Percentiles rank a stretch among this genome's conserved stretches.
phyloP scores from a whole-genome alignment of 2,113 vertebrate genomes.

The Paedocypris sp. region DNA sequence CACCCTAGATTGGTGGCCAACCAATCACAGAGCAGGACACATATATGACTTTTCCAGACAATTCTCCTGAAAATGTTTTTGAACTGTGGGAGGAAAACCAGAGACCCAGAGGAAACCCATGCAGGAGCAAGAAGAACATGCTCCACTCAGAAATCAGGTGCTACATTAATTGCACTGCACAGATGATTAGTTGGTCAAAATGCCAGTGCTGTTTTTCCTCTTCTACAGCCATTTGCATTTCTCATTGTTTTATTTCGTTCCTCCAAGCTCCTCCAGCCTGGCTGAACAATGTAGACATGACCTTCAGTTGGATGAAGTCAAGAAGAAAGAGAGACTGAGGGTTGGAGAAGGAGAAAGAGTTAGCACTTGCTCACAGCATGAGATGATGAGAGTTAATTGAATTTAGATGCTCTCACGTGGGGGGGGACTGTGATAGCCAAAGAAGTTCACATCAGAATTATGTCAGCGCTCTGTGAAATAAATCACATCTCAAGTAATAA shows the following conservation, averaged over 20 bases:
- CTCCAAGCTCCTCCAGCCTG: not conserved
- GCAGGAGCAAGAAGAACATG: no score
- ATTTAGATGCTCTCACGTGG: conserved; percentile 58
- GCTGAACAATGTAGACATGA: conserved; percentile 26
- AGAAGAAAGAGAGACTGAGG: conserved; percentile 24
- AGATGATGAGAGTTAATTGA: conserved; percentile 55
- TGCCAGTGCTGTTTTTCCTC: no score
- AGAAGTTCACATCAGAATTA: conserved; percentile 52
- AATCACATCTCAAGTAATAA: conserved; percentile 56
- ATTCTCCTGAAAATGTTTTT: no score
- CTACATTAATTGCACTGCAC: no score
- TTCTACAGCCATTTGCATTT: conserved; percentile 1
- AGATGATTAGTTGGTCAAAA: no score
- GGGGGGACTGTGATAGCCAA: conserved; percentile 49
- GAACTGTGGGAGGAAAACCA: no score
- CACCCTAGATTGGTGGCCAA: no score
- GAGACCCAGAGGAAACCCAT: no score
- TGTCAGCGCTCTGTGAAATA: conserved; percentile 49
- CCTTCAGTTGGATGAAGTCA: conserved; percentile 14
- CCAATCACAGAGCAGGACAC: no score
- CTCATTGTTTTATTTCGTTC: conserved; percentile 15
- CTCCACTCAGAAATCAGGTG: no score
- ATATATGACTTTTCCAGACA: no score
- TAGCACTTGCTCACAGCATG: conserved; percentile 41
- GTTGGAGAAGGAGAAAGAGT: conserved; percentile 45